Percentiles rank a stretch among this genome's conserved stretches.
These are phyloP conservation scores for Eidolon dupreanum DNA, from an alignment of 2,797 vertebrate species.

Conservation along the genomic window DNA sequence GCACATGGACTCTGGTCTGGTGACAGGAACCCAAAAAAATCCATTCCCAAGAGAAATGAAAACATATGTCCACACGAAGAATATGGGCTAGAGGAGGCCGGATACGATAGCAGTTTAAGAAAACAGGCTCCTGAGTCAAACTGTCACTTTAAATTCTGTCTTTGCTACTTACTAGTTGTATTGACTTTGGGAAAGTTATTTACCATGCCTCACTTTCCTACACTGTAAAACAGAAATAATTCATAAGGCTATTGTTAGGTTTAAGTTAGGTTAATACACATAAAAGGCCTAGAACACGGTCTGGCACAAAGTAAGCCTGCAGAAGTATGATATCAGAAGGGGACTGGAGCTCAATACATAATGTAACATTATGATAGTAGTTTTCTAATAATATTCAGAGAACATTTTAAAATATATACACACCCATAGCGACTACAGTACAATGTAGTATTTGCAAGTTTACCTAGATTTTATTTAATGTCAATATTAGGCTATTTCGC, in stretches of 20 bases:
- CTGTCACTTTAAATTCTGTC: not conserved
- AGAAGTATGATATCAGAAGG: not conserved
- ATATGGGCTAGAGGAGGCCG: not conserved
- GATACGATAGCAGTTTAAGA: not conserved
- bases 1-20: not conserved
- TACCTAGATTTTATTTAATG: not conserved
- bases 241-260: not conserved
- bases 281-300: not conserved
- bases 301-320: not conserved
- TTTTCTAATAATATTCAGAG: not conserved
- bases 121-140: not conserved
- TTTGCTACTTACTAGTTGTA: not conserved
- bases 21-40: not conserved
- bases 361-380: not conserved
- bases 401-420: not conserved
- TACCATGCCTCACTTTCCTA: not conserved
- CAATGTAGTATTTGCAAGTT: not conserved
- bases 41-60: not conserved
- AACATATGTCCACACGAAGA: not conserved
- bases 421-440: not conserved
- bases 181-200: not conserved
- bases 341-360: not conserved
- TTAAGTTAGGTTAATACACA: not conserved
- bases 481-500: not conserved
- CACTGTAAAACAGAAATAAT: not conserved